phyloP scores from a whole-genome alignment of 2,888 invertebrate species.

The Graphium colonna region DNA sequence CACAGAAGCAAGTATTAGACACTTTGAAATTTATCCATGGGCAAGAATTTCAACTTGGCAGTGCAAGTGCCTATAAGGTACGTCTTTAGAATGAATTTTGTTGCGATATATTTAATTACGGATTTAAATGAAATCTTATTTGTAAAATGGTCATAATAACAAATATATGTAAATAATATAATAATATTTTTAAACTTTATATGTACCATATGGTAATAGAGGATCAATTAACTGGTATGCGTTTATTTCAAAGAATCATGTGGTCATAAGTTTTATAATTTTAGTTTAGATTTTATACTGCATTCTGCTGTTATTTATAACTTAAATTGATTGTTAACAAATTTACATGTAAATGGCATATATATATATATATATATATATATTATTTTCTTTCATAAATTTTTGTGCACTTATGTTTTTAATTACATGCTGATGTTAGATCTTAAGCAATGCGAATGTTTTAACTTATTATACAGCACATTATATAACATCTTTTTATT shows the following conservation, averaged over 20 bases:
- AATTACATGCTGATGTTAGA: too few relatives aligned
- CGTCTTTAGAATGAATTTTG: background rate
- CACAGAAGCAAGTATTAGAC: conserved; percentile 86
- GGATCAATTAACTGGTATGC: background rate
- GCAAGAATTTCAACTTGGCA: conserved; percentile 81
- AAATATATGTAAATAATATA: background rate
- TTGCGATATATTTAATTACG: too few relatives aligned
- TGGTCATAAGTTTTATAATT: background rate
- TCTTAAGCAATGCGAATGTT: too few relatives aligned
- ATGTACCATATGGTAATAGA: too few relatives aligned
- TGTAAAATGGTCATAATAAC: background rate
- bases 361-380: too few relatives aligned
- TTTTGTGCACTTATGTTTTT: too few relatives aligned
- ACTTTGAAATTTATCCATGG: conserved; percentile 88
- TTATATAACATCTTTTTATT: too few relatives aligned
- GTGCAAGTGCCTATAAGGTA: conserved; percentile 79
- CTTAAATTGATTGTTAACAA: conserved; percentile 33
- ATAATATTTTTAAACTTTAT: background rate
- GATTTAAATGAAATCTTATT: conserved; percentile 30
- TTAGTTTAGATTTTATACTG: conserved; percentile 1
- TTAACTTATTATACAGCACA: too few relatives aligned
- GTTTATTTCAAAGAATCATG: background rate
- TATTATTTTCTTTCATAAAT: too few relatives aligned
- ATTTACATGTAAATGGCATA: too few relatives aligned
- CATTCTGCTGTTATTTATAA: background rate